Evolutionary conservation across 1,140 invertebrate genomes (phyloP).

Genomic region (Diorhabda sublineata): DNA sequence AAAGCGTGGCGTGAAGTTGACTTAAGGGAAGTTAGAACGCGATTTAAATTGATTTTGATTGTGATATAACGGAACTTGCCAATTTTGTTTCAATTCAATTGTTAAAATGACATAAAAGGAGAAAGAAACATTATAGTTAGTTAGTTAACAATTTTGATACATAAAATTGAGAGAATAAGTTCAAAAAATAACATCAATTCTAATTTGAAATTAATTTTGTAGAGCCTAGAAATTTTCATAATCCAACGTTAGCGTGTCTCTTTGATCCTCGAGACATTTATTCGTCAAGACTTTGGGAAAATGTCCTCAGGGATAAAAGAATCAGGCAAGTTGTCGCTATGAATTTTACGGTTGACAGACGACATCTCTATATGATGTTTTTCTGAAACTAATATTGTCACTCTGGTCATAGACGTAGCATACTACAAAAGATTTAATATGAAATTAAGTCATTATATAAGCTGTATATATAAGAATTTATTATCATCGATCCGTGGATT

Average conservation of each 20-base stretch:
- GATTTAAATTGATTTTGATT: not conserved
- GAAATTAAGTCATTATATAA: no score
- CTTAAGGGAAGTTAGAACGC: not conserved
- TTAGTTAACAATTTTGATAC: no score
- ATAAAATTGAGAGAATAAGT: no score
- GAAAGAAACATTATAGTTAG: not conserved
- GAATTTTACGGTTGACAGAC: slow-evolving; percentile 13
- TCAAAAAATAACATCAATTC: not conserved
- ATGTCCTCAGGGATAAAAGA: slow-evolving; percentile 14
- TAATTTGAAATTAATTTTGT: not conserved
- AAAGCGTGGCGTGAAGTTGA: not conserved
- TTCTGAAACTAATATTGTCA: slow-evolving; percentile 13
- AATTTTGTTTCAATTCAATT: not conserved
- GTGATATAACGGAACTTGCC: not conserved
- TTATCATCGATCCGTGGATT: no score
- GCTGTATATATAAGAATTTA: no score
- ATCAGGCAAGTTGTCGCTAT: slow-evolving; percentile 10
- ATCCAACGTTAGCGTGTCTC: slow-evolving; percentile 9
- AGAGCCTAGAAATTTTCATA: slow-evolving; percentile 7
- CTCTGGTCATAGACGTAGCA: not conserved
- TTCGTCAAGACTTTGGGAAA: slow-evolving; percentile 14
- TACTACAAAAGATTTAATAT: no score
- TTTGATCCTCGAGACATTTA: slow-evolving; percentile 9
- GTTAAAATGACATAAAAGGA: not conserved
- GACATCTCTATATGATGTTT: slow-evolving; percentile 8